These are phyloP conservation scores for Prietella phreatophila DNA, from an alignment of 2,113 vertebrate species.

Conservation along the genomic window DNA sequence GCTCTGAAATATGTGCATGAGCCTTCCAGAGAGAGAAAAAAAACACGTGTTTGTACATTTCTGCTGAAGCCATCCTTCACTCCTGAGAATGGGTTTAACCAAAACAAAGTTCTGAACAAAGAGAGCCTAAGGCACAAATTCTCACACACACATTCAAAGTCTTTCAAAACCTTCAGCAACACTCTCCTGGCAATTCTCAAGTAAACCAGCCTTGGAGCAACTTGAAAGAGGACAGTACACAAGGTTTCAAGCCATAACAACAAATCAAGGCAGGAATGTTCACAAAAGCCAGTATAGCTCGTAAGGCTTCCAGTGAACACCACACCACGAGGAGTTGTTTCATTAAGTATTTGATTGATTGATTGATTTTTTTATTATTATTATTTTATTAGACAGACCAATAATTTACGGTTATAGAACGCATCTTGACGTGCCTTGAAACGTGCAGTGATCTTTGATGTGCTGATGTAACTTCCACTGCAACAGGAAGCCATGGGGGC, in stretches of 20 bases:
- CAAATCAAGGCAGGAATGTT: neutral
- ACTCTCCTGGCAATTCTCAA: neutral
- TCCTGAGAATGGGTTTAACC: slow-evolving; percentile 7
- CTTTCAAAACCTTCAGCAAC: slow-evolving; percentile 1
- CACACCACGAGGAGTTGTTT: neutral
- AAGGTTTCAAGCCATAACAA: neutral
- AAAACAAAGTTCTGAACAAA: neutral
- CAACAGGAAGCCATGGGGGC: too few species aligned
- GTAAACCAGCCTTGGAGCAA: neutral
- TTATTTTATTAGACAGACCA: neutral
- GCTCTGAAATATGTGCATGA: neutral
- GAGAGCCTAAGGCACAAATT: neutral
- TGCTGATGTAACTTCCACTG: too few species aligned
- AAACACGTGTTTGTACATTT: slow-evolving; percentile 1
- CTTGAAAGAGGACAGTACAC: neutral
- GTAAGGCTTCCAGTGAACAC: neutral
- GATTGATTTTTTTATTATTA: too few species aligned
- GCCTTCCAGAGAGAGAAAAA: neutral
- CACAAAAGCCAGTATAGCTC: neutral
- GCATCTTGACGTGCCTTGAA: neutral
- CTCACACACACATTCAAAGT: neutral
- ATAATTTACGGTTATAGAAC: neutral
- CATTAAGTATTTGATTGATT: neutral
- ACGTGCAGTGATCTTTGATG: too few species aligned
- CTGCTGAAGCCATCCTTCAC: slow-evolving; percentile 25